These are phyloP conservation scores for Alexandromys fortis DNA, from an alignment of 2,113 vertebrate species.

Conservation along the genomic window DNA sequence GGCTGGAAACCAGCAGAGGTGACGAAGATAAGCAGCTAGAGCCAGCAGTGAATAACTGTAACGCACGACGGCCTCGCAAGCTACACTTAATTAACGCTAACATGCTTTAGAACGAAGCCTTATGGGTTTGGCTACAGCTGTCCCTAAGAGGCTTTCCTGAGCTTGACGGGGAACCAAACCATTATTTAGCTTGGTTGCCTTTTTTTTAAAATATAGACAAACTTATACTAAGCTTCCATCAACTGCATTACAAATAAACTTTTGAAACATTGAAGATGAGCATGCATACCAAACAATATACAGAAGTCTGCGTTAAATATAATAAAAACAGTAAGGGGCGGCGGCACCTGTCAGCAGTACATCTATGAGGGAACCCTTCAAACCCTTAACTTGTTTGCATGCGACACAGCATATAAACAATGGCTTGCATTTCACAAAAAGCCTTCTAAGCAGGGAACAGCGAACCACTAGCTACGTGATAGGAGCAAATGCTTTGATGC, in stretches of 20 bases:
- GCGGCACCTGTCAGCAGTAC: background rate
- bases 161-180: conserved; percentile 10
- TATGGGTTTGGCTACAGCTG: background rate
- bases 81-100: conserved; percentile 1
- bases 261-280: conserved; percentile 30
- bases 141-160: conserved; percentile 29
- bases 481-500: background rate
- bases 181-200: conserved; percentile 16
- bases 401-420: background rate
- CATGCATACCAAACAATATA: conserved; percentile 6
- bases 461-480: conserved; percentile 1
- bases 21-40: background rate
- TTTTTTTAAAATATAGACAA: conserved; percentile 30
- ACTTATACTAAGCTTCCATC: conserved; percentile 54
- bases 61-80: background rate
- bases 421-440: conserved; percentile 41
- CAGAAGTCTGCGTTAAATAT: conserved; percentile 20
- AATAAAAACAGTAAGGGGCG: conserved; percentile 32
- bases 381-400: conserved; percentile 46
- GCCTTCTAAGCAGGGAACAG: background rate
- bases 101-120: background rate
- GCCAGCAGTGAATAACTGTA: background rate
- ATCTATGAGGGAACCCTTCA: conserved; percentile 46
- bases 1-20: background rate
- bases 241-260: conserved; percentile 56